These are phyloP conservation scores for Lagopus leucura DNA, from an alignment of 2,113 vertebrate species.

Conservation along the genomic window DNA sequence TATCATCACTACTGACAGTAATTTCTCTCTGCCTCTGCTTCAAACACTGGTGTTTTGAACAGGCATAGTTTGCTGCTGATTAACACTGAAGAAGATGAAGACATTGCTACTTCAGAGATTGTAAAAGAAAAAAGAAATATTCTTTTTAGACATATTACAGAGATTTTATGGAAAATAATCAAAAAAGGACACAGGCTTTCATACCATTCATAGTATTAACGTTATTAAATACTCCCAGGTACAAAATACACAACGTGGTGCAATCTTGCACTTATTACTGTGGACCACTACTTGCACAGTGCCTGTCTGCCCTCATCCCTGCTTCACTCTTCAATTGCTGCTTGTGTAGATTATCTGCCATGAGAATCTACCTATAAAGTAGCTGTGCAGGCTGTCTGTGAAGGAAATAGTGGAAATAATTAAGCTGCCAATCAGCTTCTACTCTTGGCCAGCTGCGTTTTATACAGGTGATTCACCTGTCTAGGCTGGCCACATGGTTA, in stretches of 20 bases:
- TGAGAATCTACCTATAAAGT: not conserved
- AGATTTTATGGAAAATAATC: not conserved
- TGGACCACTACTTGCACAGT: not conserved
- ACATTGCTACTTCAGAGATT: not conserved
- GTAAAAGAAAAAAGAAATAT: not conserved
- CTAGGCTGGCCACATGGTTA: rapidly evolving
- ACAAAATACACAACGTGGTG: not conserved
- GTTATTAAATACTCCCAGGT: not conserved
- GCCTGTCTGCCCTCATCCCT: not conserved
- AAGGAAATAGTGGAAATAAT: not conserved
- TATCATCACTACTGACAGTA: not conserved
- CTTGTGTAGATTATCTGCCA: not conserved
- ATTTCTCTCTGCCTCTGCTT: not conserved
- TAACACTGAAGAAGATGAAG: not conserved
- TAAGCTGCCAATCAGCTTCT: not conserved
- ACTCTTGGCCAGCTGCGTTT: not conserved
- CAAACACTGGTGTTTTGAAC: not conserved
- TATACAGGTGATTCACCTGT: not conserved
- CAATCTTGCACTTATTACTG: not conserved
- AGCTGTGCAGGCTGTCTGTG: not conserved
- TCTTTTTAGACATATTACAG: not conserved
- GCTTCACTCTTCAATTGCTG: not conserved
- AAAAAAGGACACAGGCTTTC: not conserved
- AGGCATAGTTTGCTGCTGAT: not conserved
- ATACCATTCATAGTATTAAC: not conserved